These are phyloP conservation scores for Rhopalosiphum nymphaeae DNA, from an alignment of 2,888 invertebrate species.

Conservation along the genomic window DNA sequence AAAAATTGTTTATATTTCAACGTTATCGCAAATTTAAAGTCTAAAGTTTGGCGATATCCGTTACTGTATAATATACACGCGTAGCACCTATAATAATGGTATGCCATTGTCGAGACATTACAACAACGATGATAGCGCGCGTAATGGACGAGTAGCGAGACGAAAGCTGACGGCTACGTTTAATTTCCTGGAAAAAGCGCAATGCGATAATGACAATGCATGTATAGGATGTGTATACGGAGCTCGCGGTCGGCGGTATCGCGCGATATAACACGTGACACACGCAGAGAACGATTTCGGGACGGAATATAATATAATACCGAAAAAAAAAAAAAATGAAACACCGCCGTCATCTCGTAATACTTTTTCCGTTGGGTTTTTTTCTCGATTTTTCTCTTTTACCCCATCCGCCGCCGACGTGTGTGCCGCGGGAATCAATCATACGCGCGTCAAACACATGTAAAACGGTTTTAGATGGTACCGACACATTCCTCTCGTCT, in stretches of 20 bases:
- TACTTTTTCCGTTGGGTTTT: conserved; percentile 28
- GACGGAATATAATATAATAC: not conserved
- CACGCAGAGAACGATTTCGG: conserved; percentile 22
- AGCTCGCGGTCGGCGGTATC: conserved; percentile 3
- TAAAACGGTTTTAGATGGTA: conserved; percentile 56
- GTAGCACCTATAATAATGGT: not conserved
- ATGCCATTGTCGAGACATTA: not conserved
- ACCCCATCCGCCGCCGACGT: conserved; percentile 29
- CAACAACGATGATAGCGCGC: not conserved
- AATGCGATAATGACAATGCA: not conserved
- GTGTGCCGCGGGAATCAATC: conserved; percentile 55
- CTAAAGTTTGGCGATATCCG: not conserved
- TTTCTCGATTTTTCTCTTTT: conserved; percentile 44
- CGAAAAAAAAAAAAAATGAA: not conserved
- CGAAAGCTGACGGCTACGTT: conserved; percentile 38
- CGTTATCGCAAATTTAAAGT: not conserved
- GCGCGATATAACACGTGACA: not conserved
- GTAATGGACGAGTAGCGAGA: conserved; percentile 24
- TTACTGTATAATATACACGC: not conserved
- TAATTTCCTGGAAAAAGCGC: conserved; percentile 63
- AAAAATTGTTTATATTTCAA: not conserved
- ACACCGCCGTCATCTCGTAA: conserved; percentile 35
- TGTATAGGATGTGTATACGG: not conserved
- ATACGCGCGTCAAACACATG: conserved; percentile 65
- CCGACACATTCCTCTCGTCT: conserved; percentile 50